Evolutionary conservation across 2,797 vertebrate genomes (phyloP), one percentile per base, ranked within the genome.

Genomic region (Hylomyscus alleni): DNA sequence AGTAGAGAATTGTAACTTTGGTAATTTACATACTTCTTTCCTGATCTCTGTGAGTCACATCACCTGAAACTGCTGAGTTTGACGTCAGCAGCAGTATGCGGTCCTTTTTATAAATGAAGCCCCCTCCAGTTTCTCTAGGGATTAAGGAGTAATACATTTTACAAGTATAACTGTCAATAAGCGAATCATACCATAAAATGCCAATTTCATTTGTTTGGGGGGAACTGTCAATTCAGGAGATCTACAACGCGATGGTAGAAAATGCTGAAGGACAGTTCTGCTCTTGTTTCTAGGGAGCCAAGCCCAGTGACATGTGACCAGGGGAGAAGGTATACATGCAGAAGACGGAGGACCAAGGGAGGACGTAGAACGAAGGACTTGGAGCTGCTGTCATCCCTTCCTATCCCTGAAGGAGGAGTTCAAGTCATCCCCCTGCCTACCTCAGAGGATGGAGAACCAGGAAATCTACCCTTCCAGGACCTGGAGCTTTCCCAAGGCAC

Each of bases 1-100:
- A 67, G 15, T 67, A 50, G 78, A 75, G 34, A 89, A 73, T 81
- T 72, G 76, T 58, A 82, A 73, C 60, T 65, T 84, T 73, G 54
- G 72, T 89, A 92, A 95, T 82, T 92, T 81, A 69, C 60, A 80
- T 90, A 72, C 77, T 92, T 78, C 54, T 50, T 24, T 26, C 72
- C 72, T 80, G 26, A 54, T n/a, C 86, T 88, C 50, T 82, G 29
- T 93, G 91, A 93, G 80, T 93, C 2, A 85, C 84, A 1, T 93
- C 73, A 62, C 60, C 52, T 76, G 88, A 94, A 93, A 86, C 50
- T 56, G 78, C 84, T 62, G n/a, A 56, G n/a, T 90, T 40, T 86
- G 73, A 92, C 81, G 89, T 58, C 76, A 90, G 50, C 47, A 44
- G 12, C 9, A 37, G 3, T 29, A 26, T 40, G n/a, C 50, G 40